Conservation (phyloP, 1,140 invertebrate species). For the Augochlora pura region DNA sequence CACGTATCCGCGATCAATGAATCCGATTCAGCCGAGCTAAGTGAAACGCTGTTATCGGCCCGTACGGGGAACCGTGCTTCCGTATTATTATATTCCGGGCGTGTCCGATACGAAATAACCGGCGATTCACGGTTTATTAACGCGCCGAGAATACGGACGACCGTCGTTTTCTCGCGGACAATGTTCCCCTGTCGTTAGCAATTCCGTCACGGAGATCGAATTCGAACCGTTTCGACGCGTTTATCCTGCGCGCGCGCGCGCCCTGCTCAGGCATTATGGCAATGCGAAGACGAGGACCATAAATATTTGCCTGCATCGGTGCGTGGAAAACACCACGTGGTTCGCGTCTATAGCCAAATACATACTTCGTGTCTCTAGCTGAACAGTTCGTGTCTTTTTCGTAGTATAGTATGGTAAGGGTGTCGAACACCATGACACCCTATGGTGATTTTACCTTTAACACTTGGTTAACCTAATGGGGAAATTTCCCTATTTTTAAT, state of each 20-base stretch:
- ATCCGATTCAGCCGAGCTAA: slow-evolving; percentile 5
- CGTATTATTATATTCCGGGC: slow-evolving; percentile 30
- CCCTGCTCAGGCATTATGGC: too few relatives aligned
- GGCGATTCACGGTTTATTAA: slow-evolving; percentile 34
- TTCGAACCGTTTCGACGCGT: slow-evolving; percentile 3
- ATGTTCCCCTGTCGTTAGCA: slow-evolving; percentile 22
- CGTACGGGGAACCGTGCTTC: not conserved
- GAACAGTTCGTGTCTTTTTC: too few relatives aligned
- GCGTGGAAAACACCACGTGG: too few relatives aligned
- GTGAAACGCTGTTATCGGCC: slow-evolving; percentile 15
- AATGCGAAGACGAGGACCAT: not conserved
- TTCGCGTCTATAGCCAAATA: too few relatives aligned
- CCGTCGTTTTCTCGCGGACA: not conserved
- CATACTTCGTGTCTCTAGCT: too few relatives aligned
- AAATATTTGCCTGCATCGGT: not conserved
- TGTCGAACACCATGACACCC: too few relatives aligned
- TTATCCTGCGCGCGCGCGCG: too few relatives aligned
- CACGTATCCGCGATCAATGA: slow-evolving; percentile 1
- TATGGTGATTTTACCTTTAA: too few relatives aligned
- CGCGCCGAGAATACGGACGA: not conserved
- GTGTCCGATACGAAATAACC: slow-evolving; percentile 30
- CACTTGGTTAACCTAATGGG: too few relatives aligned
- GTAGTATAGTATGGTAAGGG: too few relatives aligned
- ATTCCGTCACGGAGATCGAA: slow-evolving; percentile 25
- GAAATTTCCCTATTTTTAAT: too few relatives aligned